phyloP scores from a whole-genome alignment of 2,797 vertebrate genomes.

The Gallinago nigripennis region DNA sequence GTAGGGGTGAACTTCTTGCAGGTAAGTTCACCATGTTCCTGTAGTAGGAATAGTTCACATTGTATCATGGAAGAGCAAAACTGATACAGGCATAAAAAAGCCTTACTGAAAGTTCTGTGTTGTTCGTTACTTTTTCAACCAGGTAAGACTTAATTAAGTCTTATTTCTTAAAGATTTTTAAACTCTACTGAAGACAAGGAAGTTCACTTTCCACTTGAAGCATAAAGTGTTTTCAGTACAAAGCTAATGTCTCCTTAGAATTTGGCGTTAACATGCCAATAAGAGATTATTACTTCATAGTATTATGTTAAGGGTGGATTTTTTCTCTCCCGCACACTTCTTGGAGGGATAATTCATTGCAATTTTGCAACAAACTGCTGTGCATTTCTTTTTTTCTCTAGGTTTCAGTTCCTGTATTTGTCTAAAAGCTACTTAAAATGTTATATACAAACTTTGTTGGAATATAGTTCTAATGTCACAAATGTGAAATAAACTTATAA shows the following conservation, averaged over 20 bases:
- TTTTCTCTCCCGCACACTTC: background rate
- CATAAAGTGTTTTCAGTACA: background rate
- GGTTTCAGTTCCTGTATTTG: background rate
- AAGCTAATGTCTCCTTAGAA: background rate
- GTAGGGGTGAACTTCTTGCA: background rate
- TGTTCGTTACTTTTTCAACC: background rate
- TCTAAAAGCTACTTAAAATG: background rate
- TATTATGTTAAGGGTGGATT: background rate
- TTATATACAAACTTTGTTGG: background rate
- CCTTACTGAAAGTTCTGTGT: background rate
- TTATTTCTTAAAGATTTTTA: background rate
- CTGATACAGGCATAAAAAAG: background rate
- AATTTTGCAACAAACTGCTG: background rate
- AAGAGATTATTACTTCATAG: background rate
- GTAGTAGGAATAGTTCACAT: background rate
- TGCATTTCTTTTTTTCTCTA: background rate
- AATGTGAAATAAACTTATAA: background rate
- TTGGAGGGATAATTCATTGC: background rate
- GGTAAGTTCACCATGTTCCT: background rate
- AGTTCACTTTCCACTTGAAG: background rate
- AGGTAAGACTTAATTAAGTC: background rate
- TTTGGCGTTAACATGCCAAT: background rate
- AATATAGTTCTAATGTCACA: background rate
- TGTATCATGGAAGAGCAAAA: background rate
- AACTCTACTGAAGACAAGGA: background rate